A percentile compares a stretch with the other conserved stretches of the same genome.
These are phyloP conservation scores for Sorex fumeus DNA, from an alignment of 2,113 vertebrate genomes.

Conservation along the genomic window DNA sequence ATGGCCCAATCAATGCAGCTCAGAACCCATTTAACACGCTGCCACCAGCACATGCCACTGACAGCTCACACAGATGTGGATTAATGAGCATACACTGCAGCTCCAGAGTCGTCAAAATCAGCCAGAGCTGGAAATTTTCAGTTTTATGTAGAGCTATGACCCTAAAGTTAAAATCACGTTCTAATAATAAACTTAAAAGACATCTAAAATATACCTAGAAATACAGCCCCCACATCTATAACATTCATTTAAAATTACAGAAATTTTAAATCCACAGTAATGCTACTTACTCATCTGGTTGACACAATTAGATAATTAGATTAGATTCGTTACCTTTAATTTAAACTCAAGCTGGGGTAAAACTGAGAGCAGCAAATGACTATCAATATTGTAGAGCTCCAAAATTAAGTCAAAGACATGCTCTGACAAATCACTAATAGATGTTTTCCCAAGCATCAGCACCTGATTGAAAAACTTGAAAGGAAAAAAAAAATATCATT, in stretches of 20 bases:
- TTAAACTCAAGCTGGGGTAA: conserved; percentile 99
- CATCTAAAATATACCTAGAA: neutral
- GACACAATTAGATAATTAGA: conserved; percentile 15
- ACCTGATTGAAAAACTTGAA: conserved; percentile 99
- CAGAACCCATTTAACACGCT: neutral
- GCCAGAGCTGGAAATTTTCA: conserved; percentile 41
- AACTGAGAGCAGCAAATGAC: conserved; percentile 98
- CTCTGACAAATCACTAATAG: conserved; percentile 98
- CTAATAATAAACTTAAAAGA: neutral
- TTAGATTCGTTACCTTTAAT: conserved; percentile 93
- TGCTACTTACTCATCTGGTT: neutral
- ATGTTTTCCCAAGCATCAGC: conserved; percentile 99
- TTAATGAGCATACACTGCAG: too few relatives aligned
- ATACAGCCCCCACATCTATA: neutral
- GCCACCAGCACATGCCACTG: too few relatives aligned
- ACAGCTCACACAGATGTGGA: too few relatives aligned
- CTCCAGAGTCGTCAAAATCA: neutral
- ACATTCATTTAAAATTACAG: conserved; percentile 5
- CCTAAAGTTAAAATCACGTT: neutral
- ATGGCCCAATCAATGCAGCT: neutral
- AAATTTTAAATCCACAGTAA: conserved; percentile 57
- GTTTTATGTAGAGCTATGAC: neutral
- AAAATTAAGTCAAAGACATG: conserved; percentile 99
- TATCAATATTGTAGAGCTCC: conserved; percentile 99
- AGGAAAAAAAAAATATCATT: conserved; percentile 65